A percentile compares a stretch with the other conserved stretches of the same genome.
Evolutionary conservation across 2,888 invertebrate genomes (phyloP).

Genomic region (Sinopyrophorus schimmeli): DNA sequence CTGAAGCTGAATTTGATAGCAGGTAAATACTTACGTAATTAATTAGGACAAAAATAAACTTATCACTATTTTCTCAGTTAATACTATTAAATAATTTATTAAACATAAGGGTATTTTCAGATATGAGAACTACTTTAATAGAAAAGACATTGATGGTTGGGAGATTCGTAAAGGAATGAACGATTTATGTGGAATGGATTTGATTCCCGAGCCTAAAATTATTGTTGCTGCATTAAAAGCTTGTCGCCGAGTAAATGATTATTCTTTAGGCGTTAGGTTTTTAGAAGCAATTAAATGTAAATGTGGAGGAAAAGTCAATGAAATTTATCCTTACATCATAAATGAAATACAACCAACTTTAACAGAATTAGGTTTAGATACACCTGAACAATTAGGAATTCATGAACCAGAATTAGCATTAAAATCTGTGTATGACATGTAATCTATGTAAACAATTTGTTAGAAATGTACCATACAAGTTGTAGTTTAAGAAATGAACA

Average conservation of each 20-base stretch:
- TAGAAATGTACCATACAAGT: too few relatives aligned
- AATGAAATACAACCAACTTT: conserved; percentile 92
- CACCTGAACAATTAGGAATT: conserved; percentile 94
- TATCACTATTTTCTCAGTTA: not conserved
- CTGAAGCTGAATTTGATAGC: conserved; percentile 84
- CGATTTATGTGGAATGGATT: conserved; percentile 85
- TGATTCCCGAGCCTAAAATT: conserved; percentile 90
- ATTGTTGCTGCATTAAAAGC: conserved; percentile 86
- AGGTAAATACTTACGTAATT: conserved; percentile 66
- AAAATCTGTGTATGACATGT: conserved; percentile 71
- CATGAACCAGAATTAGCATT: conserved; percentile 95
- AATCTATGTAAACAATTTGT: conserved; percentile 34
- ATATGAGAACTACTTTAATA: conserved; percentile 83
- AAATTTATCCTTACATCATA: conserved; percentile 85
- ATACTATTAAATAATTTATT: conserved; percentile 4
- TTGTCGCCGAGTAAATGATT: conserved; percentile 93
- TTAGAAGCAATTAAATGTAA: conserved; percentile 91
- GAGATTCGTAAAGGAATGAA: conserved; percentile 91
- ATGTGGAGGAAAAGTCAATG: conserved; percentile 72
- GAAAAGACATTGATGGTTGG: conserved; percentile 91
- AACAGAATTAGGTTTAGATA: conserved; percentile 89
- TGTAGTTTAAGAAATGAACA: too few relatives aligned
- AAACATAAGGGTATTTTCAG: too few relatives aligned
- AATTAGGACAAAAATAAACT: not conserved
- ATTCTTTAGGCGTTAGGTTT: conserved; percentile 88